Percentiles rank a stretch among this genome's conserved stretches.
Conservation (phyloP, 2,797 vertebrate genomes). For the Lindbergichthys nudifrons region DNA sequence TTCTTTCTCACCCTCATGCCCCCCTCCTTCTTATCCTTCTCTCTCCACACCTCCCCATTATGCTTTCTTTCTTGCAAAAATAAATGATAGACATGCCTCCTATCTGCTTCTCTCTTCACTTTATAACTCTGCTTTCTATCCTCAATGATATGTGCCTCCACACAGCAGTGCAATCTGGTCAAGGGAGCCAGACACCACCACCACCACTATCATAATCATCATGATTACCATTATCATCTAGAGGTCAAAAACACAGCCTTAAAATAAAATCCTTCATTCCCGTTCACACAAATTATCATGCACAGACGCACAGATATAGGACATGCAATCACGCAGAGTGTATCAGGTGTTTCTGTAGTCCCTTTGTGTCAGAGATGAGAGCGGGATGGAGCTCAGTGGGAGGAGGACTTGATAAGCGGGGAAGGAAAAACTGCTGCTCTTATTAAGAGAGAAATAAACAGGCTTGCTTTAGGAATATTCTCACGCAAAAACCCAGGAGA, state of each 20-base stretch:
- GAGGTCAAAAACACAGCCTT: slow-evolving; percentile 60
- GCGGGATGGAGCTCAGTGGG: slow-evolving; percentile 50
- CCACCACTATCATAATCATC: slow-evolving; percentile 29
- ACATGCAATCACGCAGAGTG: slow-evolving; percentile 22
- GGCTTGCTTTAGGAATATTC: slow-evolving; percentile 53
- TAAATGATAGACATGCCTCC: slow-evolving; percentile 56
- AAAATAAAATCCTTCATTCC: slow-evolving; percentile 51
- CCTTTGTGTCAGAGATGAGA: slow-evolving; percentile 60
- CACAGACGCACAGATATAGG: slow-evolving; percentile 17
- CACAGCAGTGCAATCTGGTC: slow-evolving; percentile 34
- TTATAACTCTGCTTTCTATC: slow-evolving; percentile 35
- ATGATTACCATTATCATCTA: slow-evolving; percentile 61
- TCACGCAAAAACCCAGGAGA: slow-evolving; percentile 56
- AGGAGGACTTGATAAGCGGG: slow-evolving; percentile 62
- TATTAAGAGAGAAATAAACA: slow-evolving; percentile 56
- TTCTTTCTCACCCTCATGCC: slow-evolving; percentile 35
- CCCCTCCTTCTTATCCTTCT: slow-evolving; percentile 19
- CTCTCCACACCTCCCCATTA: slow-evolving; percentile 51
- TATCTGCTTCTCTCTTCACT: slow-evolving; percentile 35
- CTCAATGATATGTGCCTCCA: slow-evolving; percentile 31
- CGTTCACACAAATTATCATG: slow-evolving; percentile 50
- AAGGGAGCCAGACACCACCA: slow-evolving; percentile 52
- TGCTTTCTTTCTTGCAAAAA: slow-evolving; percentile 33
- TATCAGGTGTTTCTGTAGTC: slow-evolving; percentile 51
- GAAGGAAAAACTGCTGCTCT: slow-evolving; percentile 57